Evolutionary conservation across 2,113 vertebrate species (phyloP).

Genomic region (Tragulus kanchil): DNA sequence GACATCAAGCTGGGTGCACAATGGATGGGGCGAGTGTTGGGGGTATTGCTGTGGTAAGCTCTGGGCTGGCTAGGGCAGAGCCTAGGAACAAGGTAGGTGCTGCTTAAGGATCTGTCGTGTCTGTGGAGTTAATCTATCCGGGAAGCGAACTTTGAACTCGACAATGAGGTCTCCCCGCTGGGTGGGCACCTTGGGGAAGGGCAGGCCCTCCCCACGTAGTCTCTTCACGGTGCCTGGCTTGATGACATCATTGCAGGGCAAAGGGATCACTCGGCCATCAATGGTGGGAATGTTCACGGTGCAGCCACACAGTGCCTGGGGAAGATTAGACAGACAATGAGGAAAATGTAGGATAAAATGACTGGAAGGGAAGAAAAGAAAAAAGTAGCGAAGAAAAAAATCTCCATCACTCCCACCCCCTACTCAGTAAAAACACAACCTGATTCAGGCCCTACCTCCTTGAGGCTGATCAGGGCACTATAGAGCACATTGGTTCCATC

Average conservation of each 20-base stretch:
- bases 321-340: conserved; percentile 47
- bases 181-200: conserved; percentile 96
- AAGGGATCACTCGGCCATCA: conserved; percentile 95
- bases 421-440: background rate
- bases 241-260: conserved; percentile 98
- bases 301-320: conserved; percentile 97
- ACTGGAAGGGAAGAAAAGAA: background rate
- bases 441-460: conserved; percentile 91
- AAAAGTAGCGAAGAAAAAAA: background rate
- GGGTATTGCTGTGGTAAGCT: conserved; percentile 83
- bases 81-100: conserved; percentile 97
- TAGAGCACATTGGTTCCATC: conserved; percentile 97
- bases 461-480: conserved; percentile 96
- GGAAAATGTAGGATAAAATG: background rate
- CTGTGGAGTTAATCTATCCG: conserved; percentile 97
- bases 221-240: conserved; percentile 97
- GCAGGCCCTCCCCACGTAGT: conserved; percentile 96
- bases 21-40: conserved; percentile 37
- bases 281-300: conserved; percentile 98
- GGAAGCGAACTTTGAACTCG: conserved; percentile 98
- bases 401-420: background rate
- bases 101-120: conserved; percentile 98
- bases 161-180: conserved; percentile 98
- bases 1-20: conserved; percentile 65
- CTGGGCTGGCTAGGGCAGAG: conserved; percentile 66